A percentile compares a stretch with the other conserved stretches of the same genome.
Evolutionary conservation across 1,140 invertebrate species (phyloP).

Genomic region (Atopsyche davidsoni): DNA sequence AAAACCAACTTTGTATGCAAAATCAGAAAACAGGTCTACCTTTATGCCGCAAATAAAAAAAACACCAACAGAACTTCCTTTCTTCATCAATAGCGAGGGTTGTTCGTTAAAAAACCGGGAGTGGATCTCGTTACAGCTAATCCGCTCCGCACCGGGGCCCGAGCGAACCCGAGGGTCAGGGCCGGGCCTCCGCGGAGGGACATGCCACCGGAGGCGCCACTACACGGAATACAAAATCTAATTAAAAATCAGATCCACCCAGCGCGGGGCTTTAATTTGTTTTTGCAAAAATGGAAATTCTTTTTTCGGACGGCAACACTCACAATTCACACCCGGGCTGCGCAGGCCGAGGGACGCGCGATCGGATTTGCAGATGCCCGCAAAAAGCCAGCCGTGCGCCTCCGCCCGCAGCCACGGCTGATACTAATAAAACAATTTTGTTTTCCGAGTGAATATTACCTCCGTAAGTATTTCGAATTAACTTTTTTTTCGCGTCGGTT

Average conservation of each 20-base stretch:
- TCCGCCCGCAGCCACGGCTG: neutral
- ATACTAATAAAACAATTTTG: too few species aligned
- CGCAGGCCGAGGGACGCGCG: neutral
- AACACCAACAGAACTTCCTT: too few species aligned
- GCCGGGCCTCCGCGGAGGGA: neutral
- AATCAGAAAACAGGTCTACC: too few species aligned
- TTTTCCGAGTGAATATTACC: too few species aligned
- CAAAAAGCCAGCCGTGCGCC: neutral
- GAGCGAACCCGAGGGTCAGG: neutral
- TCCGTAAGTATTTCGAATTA: too few species aligned
- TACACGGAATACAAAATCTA: conserved; percentile 15
- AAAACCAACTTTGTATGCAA: too few species aligned
- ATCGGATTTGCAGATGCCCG: neutral
- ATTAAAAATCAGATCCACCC: conserved; percentile 10
- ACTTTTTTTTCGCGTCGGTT: too few species aligned
- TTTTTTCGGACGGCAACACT: conserved; percentile 6
- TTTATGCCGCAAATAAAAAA: too few species aligned
- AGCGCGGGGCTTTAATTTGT: conserved; percentile 9
- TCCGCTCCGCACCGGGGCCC: neutral
- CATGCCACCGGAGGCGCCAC: neutral
- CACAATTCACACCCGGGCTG: neutral
- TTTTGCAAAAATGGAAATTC: conserved; percentile 12
- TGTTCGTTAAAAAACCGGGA: neutral
- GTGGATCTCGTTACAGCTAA: neutral
- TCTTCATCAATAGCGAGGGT: too few species aligned